Base-by-base conservation (phyloP, 2,888 invertebrate genomes). In the Crossocerus cetratus region DNA sequence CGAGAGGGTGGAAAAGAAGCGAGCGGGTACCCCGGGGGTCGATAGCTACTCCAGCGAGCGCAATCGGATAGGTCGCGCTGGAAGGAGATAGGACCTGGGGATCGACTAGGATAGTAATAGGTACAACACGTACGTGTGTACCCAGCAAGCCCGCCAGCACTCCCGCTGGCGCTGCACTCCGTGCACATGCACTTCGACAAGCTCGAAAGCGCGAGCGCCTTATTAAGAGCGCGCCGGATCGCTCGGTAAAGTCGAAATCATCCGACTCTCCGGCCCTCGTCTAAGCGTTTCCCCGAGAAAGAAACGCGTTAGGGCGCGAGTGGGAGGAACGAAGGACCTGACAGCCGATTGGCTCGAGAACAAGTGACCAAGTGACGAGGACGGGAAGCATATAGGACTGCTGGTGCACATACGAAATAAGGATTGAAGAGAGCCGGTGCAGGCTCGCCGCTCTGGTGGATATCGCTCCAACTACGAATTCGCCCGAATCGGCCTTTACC, bases 371-470 rank as follows among this genome's bases (percentile, higher is more conserved):
- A 32, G 49, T 49, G 13, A 14, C 43, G 43, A 8, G 5, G 43
- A n/a, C 43, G 43, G 5, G 43, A 43, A 43, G 43, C 43, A 43
- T 8, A 53, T 2, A 42, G 53, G 54, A 64, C 67, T 61, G 62
- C 59, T 54, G n/a, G n/a, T n/a, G n/a, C 63, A 54, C 58, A 63
- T 68, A 65, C 18, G 55, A 65, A 22, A 65, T 14, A 53, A 20
- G 53, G 45, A 69, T 56, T 14, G 56, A 16, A 18, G 43, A 57
- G 43, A 57, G 67, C 65, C 68, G 74, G 78, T 70, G 69, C 81
- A 79, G 77, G 76, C 77, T 78, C 81, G 87, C 86, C 87, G 87
- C 86, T 83, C 86, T 86, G 86, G 86, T 80, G 86, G 85, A 85
- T 84, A 84, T 83, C 75, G 74, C 79, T 84, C 85, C 86, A 86